These are phyloP conservation scores for Malurus leucopterus DNA, from an alignment of 2,797 vertebrate genomes.

Conservation along the genomic window DNA sequence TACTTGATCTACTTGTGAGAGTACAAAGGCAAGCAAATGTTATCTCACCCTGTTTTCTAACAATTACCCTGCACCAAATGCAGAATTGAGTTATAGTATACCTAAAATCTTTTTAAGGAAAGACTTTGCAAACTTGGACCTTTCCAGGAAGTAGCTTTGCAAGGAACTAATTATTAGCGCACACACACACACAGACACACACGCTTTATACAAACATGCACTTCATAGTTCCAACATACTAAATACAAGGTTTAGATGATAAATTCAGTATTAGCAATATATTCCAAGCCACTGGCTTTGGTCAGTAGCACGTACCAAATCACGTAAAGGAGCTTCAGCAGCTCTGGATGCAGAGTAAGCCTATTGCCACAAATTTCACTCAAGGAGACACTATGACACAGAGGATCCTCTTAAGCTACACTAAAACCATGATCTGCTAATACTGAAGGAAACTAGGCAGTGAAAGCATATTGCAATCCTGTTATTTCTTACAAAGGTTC, in stretches of 20 bases:
- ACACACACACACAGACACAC: neutral
- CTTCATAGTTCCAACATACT: neutral
- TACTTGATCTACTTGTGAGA: neutral
- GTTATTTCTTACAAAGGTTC: neutral
- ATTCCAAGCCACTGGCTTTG: neutral
- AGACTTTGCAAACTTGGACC: neutral
- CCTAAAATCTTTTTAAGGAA: neutral
- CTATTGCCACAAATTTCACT: neutral
- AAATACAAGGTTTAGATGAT: neutral
- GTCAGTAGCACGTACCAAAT: neutral
- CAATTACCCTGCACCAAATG: neutral
- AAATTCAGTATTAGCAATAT: neutral
- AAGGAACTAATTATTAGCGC: neutral
- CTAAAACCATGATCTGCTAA: neutral
- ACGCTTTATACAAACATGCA: neutral
- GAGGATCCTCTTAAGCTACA: neutral
- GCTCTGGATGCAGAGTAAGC: neutral
- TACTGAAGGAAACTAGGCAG: neutral
- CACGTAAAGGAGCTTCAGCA: neutral
- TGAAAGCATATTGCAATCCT: neutral
- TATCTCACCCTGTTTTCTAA: neutral
- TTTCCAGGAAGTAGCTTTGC: neutral
- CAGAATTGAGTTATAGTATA: neutral
- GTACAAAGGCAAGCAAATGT: neutral
- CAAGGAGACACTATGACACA: neutral